Evolutionary conservation across 2,113 vertebrate species (phyloP).

Genomic region (Trochalopteron elliotii): DNA sequence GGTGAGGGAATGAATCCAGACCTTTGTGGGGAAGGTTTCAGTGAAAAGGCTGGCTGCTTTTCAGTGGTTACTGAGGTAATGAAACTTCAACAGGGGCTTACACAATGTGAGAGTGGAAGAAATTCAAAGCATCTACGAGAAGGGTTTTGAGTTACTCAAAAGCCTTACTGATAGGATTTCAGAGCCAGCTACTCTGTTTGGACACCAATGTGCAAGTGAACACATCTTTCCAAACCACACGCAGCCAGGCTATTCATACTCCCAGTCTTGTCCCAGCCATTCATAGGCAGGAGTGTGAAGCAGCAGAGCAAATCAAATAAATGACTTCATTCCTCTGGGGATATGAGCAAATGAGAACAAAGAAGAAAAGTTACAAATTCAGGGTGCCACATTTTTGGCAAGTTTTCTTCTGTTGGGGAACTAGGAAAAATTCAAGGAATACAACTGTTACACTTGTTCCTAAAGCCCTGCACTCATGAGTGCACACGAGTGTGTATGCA

Average conservation of each 20-base stretch:
- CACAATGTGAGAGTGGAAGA: slow-evolving; percentile 60
- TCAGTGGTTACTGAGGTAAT: slow-evolving; percentile 62
- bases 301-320: slow-evolving; percentile 28
- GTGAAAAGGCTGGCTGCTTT: slow-evolving; percentile 16
- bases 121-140: slow-evolving; percentile 46
- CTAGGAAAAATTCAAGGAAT: neutral
- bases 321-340: slow-evolving; percentile 42
- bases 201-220: slow-evolving; percentile 1
- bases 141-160: slow-evolving; percentile 20
- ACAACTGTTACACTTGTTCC: neutral
- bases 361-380: slow-evolving; percentile 27
- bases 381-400: neutral
- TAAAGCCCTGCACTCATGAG: neutral
- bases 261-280: slow-evolving; percentile 19
- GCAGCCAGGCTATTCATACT: slow-evolving; percentile 15
- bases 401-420: neutral
- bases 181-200: neutral
- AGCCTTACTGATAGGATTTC: slow-evolving; percentile 23
- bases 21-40: slow-evolving; percentile 33
- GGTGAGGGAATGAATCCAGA: slow-evolving; percentile 16
- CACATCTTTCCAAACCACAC: slow-evolving; percentile 41
- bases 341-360: slow-evolving; percentile 22
- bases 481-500: rapidly evolving
- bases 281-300: slow-evolving; percentile 9
- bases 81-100: slow-evolving; percentile 31